Evolutionary conservation across 2,888 invertebrate species (phyloP).

Genomic region (Eilema sororculum): DNA sequence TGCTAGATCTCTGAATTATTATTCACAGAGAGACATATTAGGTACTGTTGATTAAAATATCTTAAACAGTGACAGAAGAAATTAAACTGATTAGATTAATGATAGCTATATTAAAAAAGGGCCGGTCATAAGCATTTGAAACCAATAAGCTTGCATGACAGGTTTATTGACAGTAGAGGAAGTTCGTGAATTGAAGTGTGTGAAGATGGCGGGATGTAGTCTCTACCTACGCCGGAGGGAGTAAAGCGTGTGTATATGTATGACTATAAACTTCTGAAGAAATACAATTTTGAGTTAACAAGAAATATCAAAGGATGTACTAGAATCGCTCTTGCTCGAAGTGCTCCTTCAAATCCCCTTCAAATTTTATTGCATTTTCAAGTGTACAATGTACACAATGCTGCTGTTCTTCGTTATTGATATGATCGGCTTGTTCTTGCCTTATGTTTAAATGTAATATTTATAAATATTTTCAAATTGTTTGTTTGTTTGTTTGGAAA

Average conservation of each 20-base stretch:
- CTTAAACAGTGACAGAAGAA: no score
- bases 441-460: background rate
- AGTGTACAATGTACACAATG: background rate
- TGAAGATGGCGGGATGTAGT: no score
- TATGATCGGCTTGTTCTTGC: background rate
- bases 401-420: background rate
- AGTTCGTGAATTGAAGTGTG: no score
- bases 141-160: no score
- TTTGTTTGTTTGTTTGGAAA: background rate
- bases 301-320: background rate
- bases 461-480: background rate
- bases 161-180: no score
- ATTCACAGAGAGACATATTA: background rate
- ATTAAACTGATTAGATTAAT: no score
- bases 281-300: background rate
- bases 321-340: background rate
- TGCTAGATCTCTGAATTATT: background rate
- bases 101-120: no score
- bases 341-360: background rate
- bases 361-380: constrained; percentile 4
- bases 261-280: background rate
- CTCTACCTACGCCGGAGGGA: no score
- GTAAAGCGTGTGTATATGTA: no score
- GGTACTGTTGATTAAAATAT: no score
- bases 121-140: no score